Evolutionary conservation across 2,888 invertebrate species (phyloP).

Genomic region (Dromius quadrimaculatus): DNA sequence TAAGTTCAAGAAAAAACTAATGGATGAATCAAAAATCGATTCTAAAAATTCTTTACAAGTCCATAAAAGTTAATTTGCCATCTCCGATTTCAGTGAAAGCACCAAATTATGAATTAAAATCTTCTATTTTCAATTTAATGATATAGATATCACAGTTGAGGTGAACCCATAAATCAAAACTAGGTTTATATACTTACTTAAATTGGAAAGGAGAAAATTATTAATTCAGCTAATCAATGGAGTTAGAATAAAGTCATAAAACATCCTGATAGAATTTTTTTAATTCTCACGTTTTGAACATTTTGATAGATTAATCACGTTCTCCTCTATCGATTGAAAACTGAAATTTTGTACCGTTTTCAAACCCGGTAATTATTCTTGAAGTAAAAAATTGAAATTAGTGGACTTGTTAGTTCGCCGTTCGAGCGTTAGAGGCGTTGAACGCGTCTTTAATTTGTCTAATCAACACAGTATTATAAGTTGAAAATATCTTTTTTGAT

Average conservation of each 20-base stretch:
- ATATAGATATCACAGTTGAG: conserved; percentile 1
- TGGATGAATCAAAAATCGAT: no score
- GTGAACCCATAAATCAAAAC: conserved; percentile 16
- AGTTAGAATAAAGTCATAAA: conserved; percentile 40
- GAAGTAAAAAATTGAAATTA: conserved; percentile 17
- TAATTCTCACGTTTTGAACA: conserved; percentile 22
- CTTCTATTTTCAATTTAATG: conserved; percentile 16
- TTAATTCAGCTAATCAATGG: conserved; percentile 33
- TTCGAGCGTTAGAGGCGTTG: conserved; percentile 7
- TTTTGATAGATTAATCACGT: conserved; percentile 50
- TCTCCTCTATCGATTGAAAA: conserved; percentile 45
- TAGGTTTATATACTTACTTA: conserved; percentile 11
- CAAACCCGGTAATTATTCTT: conserved; percentile 19
- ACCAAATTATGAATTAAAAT: conserved; percentile 10
- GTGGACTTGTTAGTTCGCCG: conserved; percentile 21
- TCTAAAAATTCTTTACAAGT: conserved; percentile 13
- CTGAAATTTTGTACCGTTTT: conserved; percentile 34
- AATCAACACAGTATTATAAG: conserved; percentile 31
- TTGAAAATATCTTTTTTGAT: neutral
- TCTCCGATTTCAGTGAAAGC: conserved; percentile 7
- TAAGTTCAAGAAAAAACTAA: no score
- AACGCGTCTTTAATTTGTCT: conserved; percentile 27
- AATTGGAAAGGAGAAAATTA: conserved; percentile 13
- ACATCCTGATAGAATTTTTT: neutral
- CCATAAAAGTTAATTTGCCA: conserved; percentile 18